These are phyloP conservation scores for Leptinotarsa tumamoca DNA, from an alignment of 2,888 invertebrate genomes.

Conservation along the genomic window DNA sequence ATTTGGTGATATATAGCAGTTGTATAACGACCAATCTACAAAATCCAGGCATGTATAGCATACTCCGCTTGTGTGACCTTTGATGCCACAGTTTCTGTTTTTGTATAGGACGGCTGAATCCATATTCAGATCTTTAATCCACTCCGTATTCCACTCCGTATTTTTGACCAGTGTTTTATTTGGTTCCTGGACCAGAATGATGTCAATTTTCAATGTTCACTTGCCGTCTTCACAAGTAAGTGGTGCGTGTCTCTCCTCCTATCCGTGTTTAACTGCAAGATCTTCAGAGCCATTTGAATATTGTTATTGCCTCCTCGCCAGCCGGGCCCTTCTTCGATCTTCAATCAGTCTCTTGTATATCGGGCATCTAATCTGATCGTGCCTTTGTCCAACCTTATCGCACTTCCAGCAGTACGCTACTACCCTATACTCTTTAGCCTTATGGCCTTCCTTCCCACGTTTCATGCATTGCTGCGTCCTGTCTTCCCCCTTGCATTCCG, in stretches of 20 bases:
- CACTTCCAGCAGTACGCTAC: no score
- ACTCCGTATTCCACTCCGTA: not conserved
- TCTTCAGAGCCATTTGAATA: no score
- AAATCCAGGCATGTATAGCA: not conserved
- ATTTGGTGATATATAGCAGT: no score
- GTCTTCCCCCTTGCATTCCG: no score
- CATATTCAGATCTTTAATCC: not conserved
- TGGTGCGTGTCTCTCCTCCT: not conserved
- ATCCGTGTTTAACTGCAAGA: not conserved
- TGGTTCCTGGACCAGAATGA: not conserved
- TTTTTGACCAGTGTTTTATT: not conserved
- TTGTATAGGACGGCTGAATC: not conserved
- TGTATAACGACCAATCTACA: not conserved
- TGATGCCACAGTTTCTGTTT: not conserved
- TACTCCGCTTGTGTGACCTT: not conserved
- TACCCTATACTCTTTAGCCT: no score
- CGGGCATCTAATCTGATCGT: no score
- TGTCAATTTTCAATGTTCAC: not conserved
- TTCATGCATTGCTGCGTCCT: no score
- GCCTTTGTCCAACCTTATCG: no score
- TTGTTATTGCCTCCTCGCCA: no score
- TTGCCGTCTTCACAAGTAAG: not conserved
- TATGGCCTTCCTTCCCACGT: no score
- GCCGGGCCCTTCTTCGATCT: no score
- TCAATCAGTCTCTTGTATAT: no score